Evolutionary conservation across 2,797 vertebrate species (phyloP), one percentile per base, ranked within the genome.

Genomic region (Florisuga fusca): DNA sequence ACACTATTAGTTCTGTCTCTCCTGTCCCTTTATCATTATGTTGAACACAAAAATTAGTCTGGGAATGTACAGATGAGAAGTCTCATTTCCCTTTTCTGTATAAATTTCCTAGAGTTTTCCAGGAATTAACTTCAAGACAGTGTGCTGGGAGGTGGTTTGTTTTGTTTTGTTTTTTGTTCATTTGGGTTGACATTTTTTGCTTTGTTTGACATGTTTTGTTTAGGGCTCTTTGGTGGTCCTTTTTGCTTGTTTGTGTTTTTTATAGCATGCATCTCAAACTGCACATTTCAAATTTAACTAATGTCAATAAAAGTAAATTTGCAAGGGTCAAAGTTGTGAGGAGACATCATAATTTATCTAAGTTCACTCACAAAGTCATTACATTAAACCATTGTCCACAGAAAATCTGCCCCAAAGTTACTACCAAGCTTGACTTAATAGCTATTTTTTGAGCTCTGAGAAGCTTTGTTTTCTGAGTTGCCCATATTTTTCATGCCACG

Each of bases 141-240:
- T 2, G 4, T 53, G 20, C 6, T 22, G 7, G 2, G 2, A 17
- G 27, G 29, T 48, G 33, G 1, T 27, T 6, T 26, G 33, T n/a
- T 27, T 53, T 7, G 21, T 53, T 63, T 23, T 57, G 13, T 19
- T 34, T 54, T 20, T 13, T 36, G 23, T 48, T 16, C 23, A 25
- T 50, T 16, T 53, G 27, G 15, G 15, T 38, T 77, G 19, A 3
- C 17, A 9, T 48, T 48, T 41, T 22, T 21, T 53, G 10, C 27
- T 62, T 63, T 23, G 8, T 29, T 55, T n/a, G n/a, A n/a, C n/a
- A n/a, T 20, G 12, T 25, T 29, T 54, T 19, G 15, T 51, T 53
- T 33, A 41, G 38, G 38, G 38, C 46, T 21, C 8, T 46, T 46
- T 21, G 8, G 6, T 4, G 34, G 25, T 21, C 10, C 6, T 50